Evolutionary conservation across 1,140 invertebrate species (phyloP).

Genomic region (Caligus rogercresseyi): DNA sequence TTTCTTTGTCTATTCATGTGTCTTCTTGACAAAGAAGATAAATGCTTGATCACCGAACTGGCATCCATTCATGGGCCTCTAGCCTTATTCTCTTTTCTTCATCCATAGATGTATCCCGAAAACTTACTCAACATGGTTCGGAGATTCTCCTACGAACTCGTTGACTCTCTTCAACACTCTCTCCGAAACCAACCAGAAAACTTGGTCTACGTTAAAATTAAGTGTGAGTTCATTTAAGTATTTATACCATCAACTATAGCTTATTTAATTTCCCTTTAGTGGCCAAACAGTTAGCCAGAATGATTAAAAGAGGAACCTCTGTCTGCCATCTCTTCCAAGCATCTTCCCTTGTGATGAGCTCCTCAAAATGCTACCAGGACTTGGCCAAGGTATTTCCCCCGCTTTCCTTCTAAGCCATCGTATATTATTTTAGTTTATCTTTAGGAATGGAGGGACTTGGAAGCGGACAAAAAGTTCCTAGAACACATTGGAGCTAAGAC

Average conservation of each 20-base stretch:
- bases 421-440: not conserved
- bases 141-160: constrained; percentile 39
- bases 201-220: constrained; percentile 35
- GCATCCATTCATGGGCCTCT: too few relatives aligned
- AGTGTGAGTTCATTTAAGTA: constrained; percentile 28
- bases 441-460: constrained; percentile 28
- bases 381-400: constrained; percentile 37
- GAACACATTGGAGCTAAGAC: not conserved
- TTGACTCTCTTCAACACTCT: constrained; percentile 35
- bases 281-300: constrained; percentile 35
- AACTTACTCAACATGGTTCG: constrained; percentile 36
- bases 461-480: constrained; percentile 30
- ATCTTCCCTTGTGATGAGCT: constrained; percentile 37
- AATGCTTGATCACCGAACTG: too few relatives aligned
- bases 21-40: too few relatives aligned
- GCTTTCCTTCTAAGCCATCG: not conserved
- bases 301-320: constrained; percentile 39
- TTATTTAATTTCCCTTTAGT: constrained; percentile 25
- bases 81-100: too few relatives aligned
- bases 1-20: too few relatives aligned
- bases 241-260: too few relatives aligned
- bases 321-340: constrained; percentile 43
- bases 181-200: constrained; percentile 35
- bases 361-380: constrained; percentile 37
- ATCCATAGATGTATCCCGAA: constrained; percentile 27